Conservation (phyloP, 2,113 vertebrate genomes). For the Corythornis cristatus region DNA sequence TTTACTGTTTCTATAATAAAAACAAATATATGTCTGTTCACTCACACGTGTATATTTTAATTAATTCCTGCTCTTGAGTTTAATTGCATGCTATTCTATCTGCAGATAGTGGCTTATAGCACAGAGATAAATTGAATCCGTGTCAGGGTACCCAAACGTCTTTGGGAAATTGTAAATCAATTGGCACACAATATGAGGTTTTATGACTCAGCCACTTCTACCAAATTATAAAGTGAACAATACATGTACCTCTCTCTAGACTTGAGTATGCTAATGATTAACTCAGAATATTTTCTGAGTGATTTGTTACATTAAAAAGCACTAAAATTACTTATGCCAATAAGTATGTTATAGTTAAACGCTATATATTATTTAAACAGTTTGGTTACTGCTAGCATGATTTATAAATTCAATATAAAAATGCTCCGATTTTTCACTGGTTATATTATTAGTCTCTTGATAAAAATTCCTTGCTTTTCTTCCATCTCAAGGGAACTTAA, state of each 20-base stretch:
- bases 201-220: background rate
- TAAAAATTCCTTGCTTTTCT: constrained; percentile 76
- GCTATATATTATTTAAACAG: constrained; percentile 51
- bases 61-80: constrained; percentile 3
- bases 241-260: background rate
- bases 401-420: constrained; percentile 70
- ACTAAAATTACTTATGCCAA: constrained; percentile 39
- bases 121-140: background rate
- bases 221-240: constrained; percentile 20
- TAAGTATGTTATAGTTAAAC: constrained; percentile 42
- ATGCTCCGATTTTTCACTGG: constrained; percentile 63
- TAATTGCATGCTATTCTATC: constrained; percentile 9
- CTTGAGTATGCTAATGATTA: constrained; percentile 28
- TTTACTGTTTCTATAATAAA: background rate
- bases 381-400: constrained; percentile 52
- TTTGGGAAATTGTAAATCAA: background rate
- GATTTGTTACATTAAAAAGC: constrained; percentile 17
- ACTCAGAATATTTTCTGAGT: constrained; percentile 13
- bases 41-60: background rate
- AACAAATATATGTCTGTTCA: background rate
- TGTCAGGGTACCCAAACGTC: constrained; percentile 4
- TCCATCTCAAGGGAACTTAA: constrained; percentile 71
- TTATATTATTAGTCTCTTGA: constrained; percentile 75
- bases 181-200: background rate
- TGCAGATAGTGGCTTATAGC: background rate